Base-by-base conservation (phyloP, 2,888 invertebrate species). In the Lepidocyrtinus sp. region DNA sequence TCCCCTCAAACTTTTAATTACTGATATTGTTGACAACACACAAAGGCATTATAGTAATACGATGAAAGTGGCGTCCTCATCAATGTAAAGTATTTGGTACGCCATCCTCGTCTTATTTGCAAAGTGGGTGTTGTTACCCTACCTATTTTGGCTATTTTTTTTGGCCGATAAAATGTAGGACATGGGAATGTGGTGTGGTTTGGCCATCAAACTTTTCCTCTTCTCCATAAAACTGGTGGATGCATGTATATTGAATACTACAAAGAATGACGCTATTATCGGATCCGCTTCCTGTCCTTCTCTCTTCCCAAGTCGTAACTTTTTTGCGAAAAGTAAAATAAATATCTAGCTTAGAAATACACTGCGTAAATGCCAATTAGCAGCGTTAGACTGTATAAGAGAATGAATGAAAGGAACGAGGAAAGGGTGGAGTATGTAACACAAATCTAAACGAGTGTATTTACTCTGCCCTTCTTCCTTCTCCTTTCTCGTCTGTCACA, bases 381-480 rank as follows among this genome's bases (percentile, higher is more conserved):
- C 15, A 50, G 50, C 17, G 50, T 50, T n/a, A 50, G 50, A 50
- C n/a, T n/a, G 50, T 50, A 17, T n/a, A n/a, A 50, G 17, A n/a
- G 27, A 45, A 25, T 21, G 24, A 25, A 69, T 36, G 62, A 62
- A 75, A 76, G 36, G 64, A 77, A 63, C 26, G 74, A 74, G 74
- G 59, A 71, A 80, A 80, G 80, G 80, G 80, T 80, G 80, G 80
- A 80, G 80, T 71, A 55, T 50, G 69, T 36, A 68, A 61, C 15
- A 50, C 36, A 69, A 27, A 61, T 12, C 63, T 22, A 25, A 63
- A 26, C 63, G 63, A 24, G 24, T 21, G 24, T 24, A 24, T 21
- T 50, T 73, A 27, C 24, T 61, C 62, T 62, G 68, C 50, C 50
- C 74, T 25, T 68, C 59, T 67, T 65, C 61, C 19, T 62, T 62